These are phyloP conservation scores for Tridacna crocea DNA, from an alignment of 2,888 invertebrate species.

Conservation along the genomic window DNA sequence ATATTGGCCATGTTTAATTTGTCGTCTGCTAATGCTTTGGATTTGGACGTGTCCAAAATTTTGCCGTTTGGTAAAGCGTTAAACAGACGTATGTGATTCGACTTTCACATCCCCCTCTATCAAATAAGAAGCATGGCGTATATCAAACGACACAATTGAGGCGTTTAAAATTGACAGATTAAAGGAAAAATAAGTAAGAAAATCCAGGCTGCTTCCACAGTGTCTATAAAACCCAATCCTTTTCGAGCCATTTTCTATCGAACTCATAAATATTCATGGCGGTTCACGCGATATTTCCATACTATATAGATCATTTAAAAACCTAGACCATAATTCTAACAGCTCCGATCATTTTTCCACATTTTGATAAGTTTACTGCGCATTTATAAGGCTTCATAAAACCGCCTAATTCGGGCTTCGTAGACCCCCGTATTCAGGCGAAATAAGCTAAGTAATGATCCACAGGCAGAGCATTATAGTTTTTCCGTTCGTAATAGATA, in stretches of 20 bases:
- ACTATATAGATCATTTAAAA: slow-evolving; percentile 60
- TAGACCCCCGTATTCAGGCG: slow-evolving; percentile 56
- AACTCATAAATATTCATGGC: slow-evolving; percentile 62
- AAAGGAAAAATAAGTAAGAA: slow-evolving; percentile 45
- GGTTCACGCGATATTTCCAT: slow-evolving; percentile 63
- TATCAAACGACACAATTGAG: slow-evolving; percentile 22
- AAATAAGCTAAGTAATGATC: slow-evolving; percentile 43
- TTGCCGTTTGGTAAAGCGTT: neutral
- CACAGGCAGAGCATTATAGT: neutral
- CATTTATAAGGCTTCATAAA: slow-evolving; percentile 56
- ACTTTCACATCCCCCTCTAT: slow-evolving; percentile 17
- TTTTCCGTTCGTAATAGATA: slow-evolving; percentile 50
- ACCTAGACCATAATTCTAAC: slow-evolving; percentile 59
- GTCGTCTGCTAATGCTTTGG: no score
- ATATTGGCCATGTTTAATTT: no score
- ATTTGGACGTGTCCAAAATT: no score
- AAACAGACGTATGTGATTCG: neutral
- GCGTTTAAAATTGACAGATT: slow-evolving; percentile 56
- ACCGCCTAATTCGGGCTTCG: slow-evolving; percentile 56
- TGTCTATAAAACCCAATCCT: slow-evolving; percentile 58
- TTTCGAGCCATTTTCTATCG: slow-evolving; percentile 49
- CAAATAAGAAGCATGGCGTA: slow-evolving; percentile 13
- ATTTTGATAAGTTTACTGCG: slow-evolving; percentile 64
- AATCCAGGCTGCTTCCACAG: slow-evolving; percentile 43
- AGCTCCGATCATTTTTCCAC: slow-evolving; percentile 56